A percentile compares a stretch with the other conserved stretches of the same genome.
phyloP scores from a whole-genome alignment of 35 echinoderm and acorn worm species.

The Lytechinus pictus region DNA sequence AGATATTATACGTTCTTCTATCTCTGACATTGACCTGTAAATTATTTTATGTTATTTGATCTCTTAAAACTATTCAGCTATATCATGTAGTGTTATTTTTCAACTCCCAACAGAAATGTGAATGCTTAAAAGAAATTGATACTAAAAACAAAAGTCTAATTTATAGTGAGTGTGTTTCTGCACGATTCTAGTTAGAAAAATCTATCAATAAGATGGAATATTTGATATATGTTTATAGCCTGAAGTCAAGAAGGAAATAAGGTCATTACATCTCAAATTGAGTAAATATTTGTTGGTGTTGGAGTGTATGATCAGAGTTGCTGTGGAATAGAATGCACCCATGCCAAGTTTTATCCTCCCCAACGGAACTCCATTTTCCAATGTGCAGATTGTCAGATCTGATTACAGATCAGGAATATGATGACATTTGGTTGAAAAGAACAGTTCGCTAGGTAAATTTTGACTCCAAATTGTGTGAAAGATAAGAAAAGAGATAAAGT shows the following conservation, averaged over 20 bases:
- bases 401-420: neutral
- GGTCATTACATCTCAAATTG: slow-evolving; percentile 2
- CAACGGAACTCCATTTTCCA: neutral
- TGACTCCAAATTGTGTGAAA: neutral
- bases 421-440: neutral
- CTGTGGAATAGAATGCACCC: neutral
- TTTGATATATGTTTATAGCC: neutral
- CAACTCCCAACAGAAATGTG: neutral
- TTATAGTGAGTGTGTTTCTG: neutral
- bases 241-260: neutral
- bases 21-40: neutral
- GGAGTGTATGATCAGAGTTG: neutral
- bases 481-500: neutral
- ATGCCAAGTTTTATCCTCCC: neutral
- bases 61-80: neutral
- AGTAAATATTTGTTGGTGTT: slow-evolving; percentile 14
- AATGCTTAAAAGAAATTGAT: neutral
- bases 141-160: neutral
- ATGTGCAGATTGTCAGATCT: neutral
- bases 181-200: neutral
- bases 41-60: neutral
- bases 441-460: neutral
- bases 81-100: neutral
- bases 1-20: neutral
- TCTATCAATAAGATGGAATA: neutral